Evolutionary conservation across 2,888 invertebrate species (phyloP).

Genomic region (Byasa hedistus): DNA sequence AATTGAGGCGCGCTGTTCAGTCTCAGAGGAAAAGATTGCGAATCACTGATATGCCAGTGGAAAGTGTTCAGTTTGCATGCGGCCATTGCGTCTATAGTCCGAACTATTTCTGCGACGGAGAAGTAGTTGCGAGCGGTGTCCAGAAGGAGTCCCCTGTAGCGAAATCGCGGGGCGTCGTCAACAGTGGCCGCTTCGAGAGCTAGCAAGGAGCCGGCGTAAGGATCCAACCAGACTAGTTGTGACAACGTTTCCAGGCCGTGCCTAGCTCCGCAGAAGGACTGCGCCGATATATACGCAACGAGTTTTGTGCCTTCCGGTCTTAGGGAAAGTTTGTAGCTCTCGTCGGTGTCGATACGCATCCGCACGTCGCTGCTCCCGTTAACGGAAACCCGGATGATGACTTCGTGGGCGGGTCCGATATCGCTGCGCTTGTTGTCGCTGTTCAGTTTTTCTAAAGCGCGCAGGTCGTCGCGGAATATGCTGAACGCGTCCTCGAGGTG

Average conservation of each 20-base stretch:
- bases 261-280: slow-evolving; percentile 87
- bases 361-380: slow-evolving; percentile 77
- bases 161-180: slow-evolving; percentile 87
- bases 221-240: slow-evolving; percentile 90
- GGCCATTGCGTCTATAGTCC: slow-evolving; percentile 92
- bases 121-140: slow-evolving; percentile 96
- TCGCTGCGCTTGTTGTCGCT: slow-evolving; percentile 44
- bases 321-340: slow-evolving; percentile 85
- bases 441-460: slow-evolving; percentile 64
- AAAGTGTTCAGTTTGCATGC: slow-evolving; percentile 94
- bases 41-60: slow-evolving; percentile 95
- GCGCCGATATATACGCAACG: slow-evolving; percentile 82
- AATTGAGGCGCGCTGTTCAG: slow-evolving; percentile 87
- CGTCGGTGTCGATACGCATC: slow-evolving; percentile 84
- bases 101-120: slow-evolving; percentile 84
- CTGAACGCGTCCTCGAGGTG: slow-evolving; percentile 75
- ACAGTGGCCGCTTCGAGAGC: slow-evolving; percentile 83
- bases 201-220: slow-evolving; percentile 81
- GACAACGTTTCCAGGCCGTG: slow-evolving; percentile 88
- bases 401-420: slow-evolving; percentile 64
- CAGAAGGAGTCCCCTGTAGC: slow-evolving; percentile 91
- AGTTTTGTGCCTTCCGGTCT: slow-evolving; percentile 71
- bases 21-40: slow-evolving; percentile 94
- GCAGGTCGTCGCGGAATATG: slow-evolving; percentile 75
- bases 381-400: slow-evolving; percentile 75